These are phyloP conservation scores for Beroe forskalii DNA, from an alignment of 37 sponge, comb jelly and placozoan genomes.

Conservation along the genomic window DNA sequence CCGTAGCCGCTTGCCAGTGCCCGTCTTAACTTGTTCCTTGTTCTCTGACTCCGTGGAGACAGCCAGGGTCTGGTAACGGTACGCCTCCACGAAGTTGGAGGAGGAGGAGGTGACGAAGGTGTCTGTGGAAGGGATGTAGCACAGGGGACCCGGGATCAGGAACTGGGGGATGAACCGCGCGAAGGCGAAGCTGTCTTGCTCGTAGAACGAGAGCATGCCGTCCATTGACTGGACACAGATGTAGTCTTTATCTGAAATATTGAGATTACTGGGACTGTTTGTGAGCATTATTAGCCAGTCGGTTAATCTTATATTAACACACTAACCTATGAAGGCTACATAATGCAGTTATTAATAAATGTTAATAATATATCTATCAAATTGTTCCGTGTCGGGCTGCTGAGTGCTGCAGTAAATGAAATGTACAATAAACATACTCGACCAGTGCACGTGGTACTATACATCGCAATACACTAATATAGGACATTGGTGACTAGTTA, in stretches of 20 bases:
- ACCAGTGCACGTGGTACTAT: too few relatives aligned
- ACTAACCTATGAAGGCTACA: too few relatives aligned
- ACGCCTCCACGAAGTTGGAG: conserved; percentile 69
- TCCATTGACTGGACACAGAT: conserved; percentile 96
- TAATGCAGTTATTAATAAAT: too few relatives aligned
- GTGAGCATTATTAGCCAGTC: too few relatives aligned
- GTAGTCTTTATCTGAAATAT: conserved; percentile 65
- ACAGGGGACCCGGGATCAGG: conserved; percentile 87
- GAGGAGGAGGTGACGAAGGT: conserved; percentile 75
- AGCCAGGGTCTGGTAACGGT: conserved; percentile 68
- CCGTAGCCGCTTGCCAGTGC: conserved; percentile 65
- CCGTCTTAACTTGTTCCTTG: conserved; percentile 52
- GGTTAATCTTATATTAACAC: too few relatives aligned
- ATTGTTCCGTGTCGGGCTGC: too few relatives aligned
- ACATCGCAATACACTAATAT: too few relatives aligned
- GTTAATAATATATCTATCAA: too few relatives aligned
- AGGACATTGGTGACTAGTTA: too few relatives aligned
- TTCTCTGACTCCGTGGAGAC: conserved; percentile 43
- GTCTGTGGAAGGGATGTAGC: conserved; percentile 72
- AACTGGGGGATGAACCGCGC: conserved; percentile 82
- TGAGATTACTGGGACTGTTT: too few relatives aligned
- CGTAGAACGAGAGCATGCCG: conserved; percentile 84
- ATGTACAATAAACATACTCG: too few relatives aligned
- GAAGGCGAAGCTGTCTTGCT: conserved; percentile 70
- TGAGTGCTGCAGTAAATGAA: too few relatives aligned